Evolutionary conservation across 2,797 vertebrate species (phyloP), one percentile per base, ranked within the genome.

Genomic region (Oryzias dopingdopingensis): DNA sequence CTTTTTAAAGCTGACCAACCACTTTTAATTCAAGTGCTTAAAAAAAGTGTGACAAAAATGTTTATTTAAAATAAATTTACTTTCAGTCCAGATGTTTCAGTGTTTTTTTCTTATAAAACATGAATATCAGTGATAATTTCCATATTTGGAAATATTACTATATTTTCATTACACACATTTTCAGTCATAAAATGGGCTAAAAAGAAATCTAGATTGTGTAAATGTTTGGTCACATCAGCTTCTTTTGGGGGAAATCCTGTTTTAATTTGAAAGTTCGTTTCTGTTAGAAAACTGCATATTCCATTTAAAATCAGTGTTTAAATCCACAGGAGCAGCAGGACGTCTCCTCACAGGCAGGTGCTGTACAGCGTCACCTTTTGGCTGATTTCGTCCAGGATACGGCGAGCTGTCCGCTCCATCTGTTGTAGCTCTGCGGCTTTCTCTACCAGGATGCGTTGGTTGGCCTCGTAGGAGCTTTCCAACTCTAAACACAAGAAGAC

Each of bases 301-400:
- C 32, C 3, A 1, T 8, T 32, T 8, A 10, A 32, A 32, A 3
- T 32, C 29, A 3, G 8, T 32, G 29, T 37, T 37, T 13, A 12
- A 37, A 37, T 37, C 32, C 32, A 37, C 32, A 37, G 32, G 32
- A 37, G 32, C 3, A 8, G 32, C 32, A 7, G 32, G 32, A 10
- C 32, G 32, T 40, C 18, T 55, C 42, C 6, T 83, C 70, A 87
- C 66, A 71, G 10, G 44, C 97, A 99, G 58, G 93, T 97, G 89
- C 96, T 98, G 22, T 96, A 98, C 67, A 97, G 86, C 0, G 94
- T 91, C 62, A 95, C 93, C 82, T 95, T 95, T 62, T 92, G 84
- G 77, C 95, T 96, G 91, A 99, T 96, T 10, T 95, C 93, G 40
- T 94, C 92, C 42, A 99, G 88, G 18, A 97, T 81, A 6, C 70